phyloP scores from a whole-genome alignment of 23 tunicate genomes.

The Trididemnum clinides region DNA sequence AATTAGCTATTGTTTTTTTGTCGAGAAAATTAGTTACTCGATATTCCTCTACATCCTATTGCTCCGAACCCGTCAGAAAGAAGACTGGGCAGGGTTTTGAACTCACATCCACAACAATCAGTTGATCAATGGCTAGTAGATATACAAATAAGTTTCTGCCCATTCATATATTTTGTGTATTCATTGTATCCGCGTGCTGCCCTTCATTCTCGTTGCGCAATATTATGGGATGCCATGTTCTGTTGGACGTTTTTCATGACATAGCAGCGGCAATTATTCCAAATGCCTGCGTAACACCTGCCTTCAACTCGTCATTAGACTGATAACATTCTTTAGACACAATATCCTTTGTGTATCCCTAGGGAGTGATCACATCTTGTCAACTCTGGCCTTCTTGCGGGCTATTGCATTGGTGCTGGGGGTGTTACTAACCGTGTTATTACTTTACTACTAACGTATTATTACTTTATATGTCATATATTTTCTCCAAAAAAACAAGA shows the following conservation, averaged over 20 bases:
- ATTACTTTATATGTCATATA: no score
- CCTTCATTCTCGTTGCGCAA: slow-evolving; percentile 9
- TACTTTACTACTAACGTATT: no score
- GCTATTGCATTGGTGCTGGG: slow-evolving; percentile 8
- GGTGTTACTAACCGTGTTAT: no score
- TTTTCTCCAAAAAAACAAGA: no score
- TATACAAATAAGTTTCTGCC: not conserved
- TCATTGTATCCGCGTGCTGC: not conserved
- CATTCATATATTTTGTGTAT: slow-evolving; percentile 7
- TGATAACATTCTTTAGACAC: slow-evolving; percentile 17
- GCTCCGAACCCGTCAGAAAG: no score
- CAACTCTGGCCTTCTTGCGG: slow-evolving; percentile 17
- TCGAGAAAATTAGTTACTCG: no score
- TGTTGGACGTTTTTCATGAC: slow-evolving; percentile 10
- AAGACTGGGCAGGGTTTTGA: no score
- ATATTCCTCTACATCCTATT: no score
- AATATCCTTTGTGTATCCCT: slow-evolving; percentile 13
- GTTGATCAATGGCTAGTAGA: no score
- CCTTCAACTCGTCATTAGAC: slow-evolving; percentile 12
- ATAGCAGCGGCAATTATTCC: not conserved
- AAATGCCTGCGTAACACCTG: slow-evolving; percentile 1
- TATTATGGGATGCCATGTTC: slow-evolving; percentile 21
- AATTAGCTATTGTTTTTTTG: no score
- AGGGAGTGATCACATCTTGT: slow-evolving; percentile 14
- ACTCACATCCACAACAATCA: no score